Evolutionary conservation across 2,113 vertebrate species (phyloP).

Genomic region (Chroicocephalus ridibundus): DNA sequence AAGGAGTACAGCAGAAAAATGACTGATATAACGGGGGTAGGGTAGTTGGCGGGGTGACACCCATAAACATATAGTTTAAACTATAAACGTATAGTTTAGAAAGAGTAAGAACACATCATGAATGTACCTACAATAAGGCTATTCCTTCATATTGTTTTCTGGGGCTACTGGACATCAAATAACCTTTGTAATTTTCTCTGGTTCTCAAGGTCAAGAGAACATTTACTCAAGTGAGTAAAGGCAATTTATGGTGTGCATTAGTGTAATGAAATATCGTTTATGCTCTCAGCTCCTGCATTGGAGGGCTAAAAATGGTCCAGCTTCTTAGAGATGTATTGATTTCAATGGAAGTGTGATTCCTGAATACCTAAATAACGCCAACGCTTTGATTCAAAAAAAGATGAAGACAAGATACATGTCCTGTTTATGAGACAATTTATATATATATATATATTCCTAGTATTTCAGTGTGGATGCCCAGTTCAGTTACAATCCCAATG

Average conservation of each 20-base stretch:
- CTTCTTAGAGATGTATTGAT: not conserved
- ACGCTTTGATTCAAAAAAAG: not conserved
- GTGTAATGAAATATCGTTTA: not conserved
- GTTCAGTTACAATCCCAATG: not conserved
- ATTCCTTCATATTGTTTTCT: not conserved
- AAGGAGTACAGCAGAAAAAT: not conserved
- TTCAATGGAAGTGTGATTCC: not conserved
- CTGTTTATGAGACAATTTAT: not conserved
- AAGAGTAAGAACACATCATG: not conserved
- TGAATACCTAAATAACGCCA: not conserved
- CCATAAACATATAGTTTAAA: too few species aligned
- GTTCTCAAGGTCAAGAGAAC: not conserved
- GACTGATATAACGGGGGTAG: accelerated
- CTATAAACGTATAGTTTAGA: not conserved
- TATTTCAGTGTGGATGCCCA: not conserved
- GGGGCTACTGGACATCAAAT: not conserved
- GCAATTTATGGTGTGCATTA: not conserved
- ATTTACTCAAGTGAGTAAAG: not conserved
- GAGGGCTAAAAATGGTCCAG: not conserved
- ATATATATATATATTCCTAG: not conserved
- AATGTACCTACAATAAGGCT: not conserved
- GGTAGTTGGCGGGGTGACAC: too few species aligned
- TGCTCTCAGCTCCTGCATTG: accelerated
- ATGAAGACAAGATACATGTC: not conserved
- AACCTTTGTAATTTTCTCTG: not conserved